These are phyloP conservation scores for Ruditapes philippinarum DNA, from an alignment of 1,140 invertebrate genomes.

Conservation along the genomic window DNA sequence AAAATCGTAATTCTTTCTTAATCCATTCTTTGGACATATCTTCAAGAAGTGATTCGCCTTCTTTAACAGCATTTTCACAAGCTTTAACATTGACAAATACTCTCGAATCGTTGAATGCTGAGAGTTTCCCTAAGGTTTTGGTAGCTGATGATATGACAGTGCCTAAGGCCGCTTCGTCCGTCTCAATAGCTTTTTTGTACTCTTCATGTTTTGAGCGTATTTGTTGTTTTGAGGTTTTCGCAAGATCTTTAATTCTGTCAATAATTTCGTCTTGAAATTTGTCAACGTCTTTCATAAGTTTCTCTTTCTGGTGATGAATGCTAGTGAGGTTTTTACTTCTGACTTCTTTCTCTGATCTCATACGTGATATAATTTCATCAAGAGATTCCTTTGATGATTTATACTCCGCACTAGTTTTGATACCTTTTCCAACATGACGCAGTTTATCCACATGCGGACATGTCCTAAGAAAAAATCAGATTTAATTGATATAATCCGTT, in stretches of 20 bases:
- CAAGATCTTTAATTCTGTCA: constrained; percentile 12
- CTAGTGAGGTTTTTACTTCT: constrained; percentile 1
- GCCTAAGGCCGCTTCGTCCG: background rate
- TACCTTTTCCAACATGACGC: background rate
- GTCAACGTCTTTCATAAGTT: background rate
- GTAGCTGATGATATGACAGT: constrained; percentile 3
- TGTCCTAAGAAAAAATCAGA: background rate
- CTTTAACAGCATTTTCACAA: constrained; percentile 12
- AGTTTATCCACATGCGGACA: constrained; percentile 13
- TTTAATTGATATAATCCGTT: no score
- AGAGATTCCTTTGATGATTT: background rate
- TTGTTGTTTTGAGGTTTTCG: constrained; percentile 1
- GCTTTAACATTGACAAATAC: constrained; percentile 3
- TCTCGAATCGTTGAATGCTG: constrained; percentile 6
- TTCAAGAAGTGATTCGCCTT: background rate
- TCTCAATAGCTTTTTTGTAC: constrained; percentile 3
- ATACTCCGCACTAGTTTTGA: background rate
- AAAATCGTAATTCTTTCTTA: constrained; percentile 10
- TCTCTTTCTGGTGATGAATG: constrained; percentile 4
- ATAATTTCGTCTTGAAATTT: constrained; percentile 6
- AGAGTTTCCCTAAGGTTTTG: background rate
- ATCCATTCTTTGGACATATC: background rate
- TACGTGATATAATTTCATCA: constrained; percentile 2
- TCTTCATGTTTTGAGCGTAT: constrained; percentile 16
- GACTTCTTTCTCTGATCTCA: background rate